Percentiles rank a stretch among this genome's conserved stretches.
Conservation (phyloP, 1,140 invertebrate species). For the Solenopsis fugax region DNA sequence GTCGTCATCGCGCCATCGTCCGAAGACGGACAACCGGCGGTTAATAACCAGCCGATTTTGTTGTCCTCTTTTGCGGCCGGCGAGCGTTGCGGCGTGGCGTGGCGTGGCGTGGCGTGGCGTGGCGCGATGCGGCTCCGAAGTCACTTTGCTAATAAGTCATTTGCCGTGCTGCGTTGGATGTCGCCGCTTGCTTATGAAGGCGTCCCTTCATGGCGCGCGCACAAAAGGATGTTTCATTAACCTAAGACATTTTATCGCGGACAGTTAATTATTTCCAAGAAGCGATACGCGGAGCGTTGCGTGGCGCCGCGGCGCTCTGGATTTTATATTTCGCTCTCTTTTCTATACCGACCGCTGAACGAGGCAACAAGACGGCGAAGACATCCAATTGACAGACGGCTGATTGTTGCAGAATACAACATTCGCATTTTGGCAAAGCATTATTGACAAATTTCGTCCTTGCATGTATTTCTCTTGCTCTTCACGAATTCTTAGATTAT, state of each 20-base stretch:
- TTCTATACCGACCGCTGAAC: not conserved
- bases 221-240: slow-evolving; percentile 76
- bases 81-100: slow-evolving; percentile 13
- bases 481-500: not conserved
- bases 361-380: not conserved
- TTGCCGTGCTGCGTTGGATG: slow-evolving; percentile 68
- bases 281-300: slow-evolving; percentile 45
- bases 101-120: slow-evolving; percentile 5
- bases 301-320: slow-evolving; percentile 47
- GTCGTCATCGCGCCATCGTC: slow-evolving; percentile 68
- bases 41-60: slow-evolving; percentile 73
- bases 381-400: not conserved
- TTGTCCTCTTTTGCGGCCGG: slow-evolving; percentile 67
- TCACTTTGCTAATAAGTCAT: slow-evolving; percentile 75
- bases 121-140: slow-evolving; percentile 54
- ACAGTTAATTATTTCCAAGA: slow-evolving; percentile 72
- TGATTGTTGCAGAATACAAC: not conserved
- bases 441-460: not conserved
- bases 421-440: not conserved
- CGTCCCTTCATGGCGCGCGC: slow-evolving; percentile 58
- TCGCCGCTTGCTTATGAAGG: slow-evolving; percentile 72
- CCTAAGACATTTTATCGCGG: slow-evolving; percentile 72
- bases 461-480: not conserved
- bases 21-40: slow-evolving; percentile 62
- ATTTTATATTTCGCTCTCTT: slow-evolving; percentile 21